Conservation (phyloP, 2,113 vertebrate species). For the Hipposideros armiger region DNA sequence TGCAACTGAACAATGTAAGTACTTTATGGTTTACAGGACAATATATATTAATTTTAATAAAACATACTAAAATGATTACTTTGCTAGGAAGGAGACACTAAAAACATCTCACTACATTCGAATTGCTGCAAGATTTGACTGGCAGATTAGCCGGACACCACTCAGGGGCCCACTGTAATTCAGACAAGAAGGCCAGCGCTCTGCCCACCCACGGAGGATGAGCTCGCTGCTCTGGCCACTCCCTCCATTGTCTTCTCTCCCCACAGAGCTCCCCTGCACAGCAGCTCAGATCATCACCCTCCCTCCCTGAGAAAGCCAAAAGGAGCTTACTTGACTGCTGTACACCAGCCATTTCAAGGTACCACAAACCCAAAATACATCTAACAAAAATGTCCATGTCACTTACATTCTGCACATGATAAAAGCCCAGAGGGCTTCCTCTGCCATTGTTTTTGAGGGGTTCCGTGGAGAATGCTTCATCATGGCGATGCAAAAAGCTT, state of each 20-base stretch:
- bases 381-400: not conserved
- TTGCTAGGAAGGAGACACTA: constrained; percentile 38
- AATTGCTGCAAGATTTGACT: not conserved
- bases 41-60: constrained; percentile 32
- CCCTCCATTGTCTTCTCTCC: not conserved
- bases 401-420: constrained; percentile 98
- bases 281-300: not conserved
- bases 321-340: not conserved
- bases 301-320: not conserved
- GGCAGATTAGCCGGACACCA: not conserved
- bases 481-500: constrained; percentile 98
- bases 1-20: not conserved
- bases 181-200: not conserved
- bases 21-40: not conserved
- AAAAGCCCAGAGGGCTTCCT: constrained; percentile 96
- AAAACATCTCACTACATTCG: constrained; percentile 37
- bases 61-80: not conserved
- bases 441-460: constrained; percentile 97
- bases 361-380: not conserved
- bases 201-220: not conserved
- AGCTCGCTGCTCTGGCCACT: constrained; percentile 47
- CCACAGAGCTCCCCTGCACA: not conserved
- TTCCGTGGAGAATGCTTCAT: constrained; percentile 99
- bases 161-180: not conserved
- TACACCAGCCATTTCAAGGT: not conserved